Percentiles rank a stretch among this genome's conserved stretches.
Evolutionary conservation across 1,140 invertebrate genomes (phyloP).

Genomic region (Heterodera carotae): DNA sequence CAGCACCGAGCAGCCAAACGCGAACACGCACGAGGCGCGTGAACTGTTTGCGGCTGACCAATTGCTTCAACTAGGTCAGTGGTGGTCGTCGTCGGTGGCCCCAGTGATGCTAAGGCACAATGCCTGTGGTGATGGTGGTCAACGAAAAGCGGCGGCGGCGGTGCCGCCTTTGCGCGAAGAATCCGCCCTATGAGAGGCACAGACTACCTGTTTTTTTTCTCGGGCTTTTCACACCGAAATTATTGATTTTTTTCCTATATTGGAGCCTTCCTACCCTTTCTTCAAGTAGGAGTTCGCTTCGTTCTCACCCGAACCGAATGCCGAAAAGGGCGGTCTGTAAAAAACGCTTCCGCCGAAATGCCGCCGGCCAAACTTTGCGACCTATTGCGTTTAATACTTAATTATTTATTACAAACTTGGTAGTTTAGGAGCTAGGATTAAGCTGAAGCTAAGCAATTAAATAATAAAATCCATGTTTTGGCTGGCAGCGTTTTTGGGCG

Average conservation of each 20-base stretch:
- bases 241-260: not conserved
- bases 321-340: too few relatives aligned
- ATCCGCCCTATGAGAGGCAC: not conserved
- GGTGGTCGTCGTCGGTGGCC: too few relatives aligned
- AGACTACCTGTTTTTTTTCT: not conserved
- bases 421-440: too few relatives aligned
- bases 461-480: too few relatives aligned
- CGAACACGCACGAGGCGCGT: conserved; percentile 44
- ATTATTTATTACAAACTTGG: too few relatives aligned
- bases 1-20: conserved; percentile 49
- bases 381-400: too few relatives aligned
- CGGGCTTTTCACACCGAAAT: not conserved
- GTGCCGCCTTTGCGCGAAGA: not conserved
- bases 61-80: conserved; percentile 61
- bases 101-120: not conserved
- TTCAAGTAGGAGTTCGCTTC: too few relatives aligned
- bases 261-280: not conserved
- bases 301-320: too few relatives aligned
- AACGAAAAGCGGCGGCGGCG: not conserved
- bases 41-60: conserved; percentile 54
- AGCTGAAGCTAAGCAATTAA: too few relatives aligned
- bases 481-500: too few relatives aligned
- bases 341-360: too few relatives aligned
- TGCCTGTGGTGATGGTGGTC: not conserved
- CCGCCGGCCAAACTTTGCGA: too few relatives aligned